Evolutionary conservation across 2,888 invertebrate species (phyloP).

Genomic region (Patella depressa): DNA sequence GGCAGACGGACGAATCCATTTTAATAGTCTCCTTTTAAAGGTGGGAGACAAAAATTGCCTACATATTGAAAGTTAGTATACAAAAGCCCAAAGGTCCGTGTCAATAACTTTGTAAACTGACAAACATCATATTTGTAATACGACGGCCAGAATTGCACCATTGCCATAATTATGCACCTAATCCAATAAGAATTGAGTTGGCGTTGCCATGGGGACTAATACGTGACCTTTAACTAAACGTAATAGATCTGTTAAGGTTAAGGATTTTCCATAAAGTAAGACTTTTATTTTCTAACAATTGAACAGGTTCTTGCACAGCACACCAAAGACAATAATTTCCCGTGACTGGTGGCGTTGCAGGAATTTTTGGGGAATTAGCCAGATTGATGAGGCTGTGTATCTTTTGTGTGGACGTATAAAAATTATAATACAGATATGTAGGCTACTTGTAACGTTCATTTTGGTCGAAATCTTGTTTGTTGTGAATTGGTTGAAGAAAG

Average conservation of each 20-base stretch:
- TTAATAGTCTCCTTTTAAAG: too few species aligned
- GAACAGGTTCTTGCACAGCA: too few species aligned
- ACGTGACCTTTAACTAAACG: too few species aligned
- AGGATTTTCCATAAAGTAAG: neutral
- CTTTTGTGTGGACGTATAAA: too few species aligned
- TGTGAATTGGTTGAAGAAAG: constrained; percentile 63
- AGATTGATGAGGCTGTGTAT: constrained; percentile 42
- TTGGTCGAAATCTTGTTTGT: constrained; percentile 64
- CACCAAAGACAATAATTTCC: too few species aligned
- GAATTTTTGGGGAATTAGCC: constrained; percentile 59
- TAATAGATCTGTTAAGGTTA: neutral
- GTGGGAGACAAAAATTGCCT: neutral
- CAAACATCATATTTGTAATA: neutral
- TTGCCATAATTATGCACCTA: too few species aligned
- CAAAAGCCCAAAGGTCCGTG: neutral
- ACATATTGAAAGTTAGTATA: neutral
- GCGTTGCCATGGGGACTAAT: too few species aligned
- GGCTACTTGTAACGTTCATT: constrained; percentile 49
- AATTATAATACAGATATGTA: too few species aligned
- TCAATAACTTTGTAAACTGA: neutral
- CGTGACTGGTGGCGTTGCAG: constrained; percentile 57
- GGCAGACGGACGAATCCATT: too few species aligned
- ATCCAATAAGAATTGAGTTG: too few species aligned
- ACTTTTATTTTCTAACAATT: neutral
- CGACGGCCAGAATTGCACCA: too few species aligned